Evolutionary conservation across 2,113 vertebrate species (phyloP).

Genomic region (Ptilorrhoa leucosticta): DNA sequence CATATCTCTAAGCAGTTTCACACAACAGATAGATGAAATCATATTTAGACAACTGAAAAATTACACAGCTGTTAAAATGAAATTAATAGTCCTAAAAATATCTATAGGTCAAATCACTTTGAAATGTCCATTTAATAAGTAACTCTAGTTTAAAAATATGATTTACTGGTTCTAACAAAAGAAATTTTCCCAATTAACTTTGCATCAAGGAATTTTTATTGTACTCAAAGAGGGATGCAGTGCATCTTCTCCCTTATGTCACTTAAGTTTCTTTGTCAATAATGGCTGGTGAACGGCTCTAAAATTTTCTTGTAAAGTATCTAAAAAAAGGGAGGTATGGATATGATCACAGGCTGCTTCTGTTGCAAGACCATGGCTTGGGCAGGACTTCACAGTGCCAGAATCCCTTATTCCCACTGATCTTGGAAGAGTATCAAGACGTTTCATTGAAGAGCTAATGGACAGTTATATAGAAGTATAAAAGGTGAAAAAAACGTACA

Average conservation of each 20-base stretch:
- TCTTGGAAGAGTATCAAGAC: background rate
- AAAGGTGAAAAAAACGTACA: background rate
- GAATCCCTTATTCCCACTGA: background rate
- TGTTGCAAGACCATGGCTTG: background rate
- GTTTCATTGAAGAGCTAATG: background rate
- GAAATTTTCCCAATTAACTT: background rate
- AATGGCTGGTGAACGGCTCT: background rate
- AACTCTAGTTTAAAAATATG: background rate
- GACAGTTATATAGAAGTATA: background rate
- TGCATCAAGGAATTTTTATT: background rate
- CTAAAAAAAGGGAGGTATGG: background rate
- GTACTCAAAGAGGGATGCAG: background rate
- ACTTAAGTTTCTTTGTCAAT: background rate
- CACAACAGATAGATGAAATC: background rate
- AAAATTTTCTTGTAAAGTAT: background rate
- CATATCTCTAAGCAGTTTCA: background rate
- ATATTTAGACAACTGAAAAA: slow-evolving; percentile 3
- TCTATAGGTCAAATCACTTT: background rate
- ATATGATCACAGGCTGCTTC: background rate
- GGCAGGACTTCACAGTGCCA: background rate
- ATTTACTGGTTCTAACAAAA: background rate
- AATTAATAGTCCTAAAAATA: background rate
- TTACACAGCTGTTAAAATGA: slow-evolving; percentile 4
- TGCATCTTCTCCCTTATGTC: background rate
- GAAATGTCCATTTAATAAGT: background rate